Percentiles rank a stretch among this genome's conserved stretches.
These are phyloP conservation scores for Indicator indicator DNA, from an alignment of 2,113 vertebrate genomes.

Conservation along the genomic window DNA sequence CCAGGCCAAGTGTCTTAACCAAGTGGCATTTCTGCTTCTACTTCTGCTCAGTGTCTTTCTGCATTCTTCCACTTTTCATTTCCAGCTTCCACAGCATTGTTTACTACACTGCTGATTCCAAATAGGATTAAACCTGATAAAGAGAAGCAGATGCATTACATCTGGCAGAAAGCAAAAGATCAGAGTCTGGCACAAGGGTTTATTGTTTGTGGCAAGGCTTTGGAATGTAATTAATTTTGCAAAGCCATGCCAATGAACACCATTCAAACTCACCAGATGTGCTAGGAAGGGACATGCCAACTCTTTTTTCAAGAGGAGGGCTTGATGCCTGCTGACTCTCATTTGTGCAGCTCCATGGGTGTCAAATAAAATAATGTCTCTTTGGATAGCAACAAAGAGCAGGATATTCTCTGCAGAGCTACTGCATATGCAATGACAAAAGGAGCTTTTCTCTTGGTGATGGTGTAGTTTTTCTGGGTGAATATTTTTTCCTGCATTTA, in stretches of 20 bases:
- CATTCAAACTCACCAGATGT: slow-evolving; percentile 66
- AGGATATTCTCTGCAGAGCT: slow-evolving; percentile 7
- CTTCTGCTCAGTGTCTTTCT: neutral
- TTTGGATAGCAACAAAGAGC: slow-evolving; percentile 43
- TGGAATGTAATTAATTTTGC: slow-evolving; percentile 73
- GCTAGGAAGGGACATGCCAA: slow-evolving; percentile 48
- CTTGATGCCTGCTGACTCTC: slow-evolving; percentile 43
- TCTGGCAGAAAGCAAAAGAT: slow-evolving; percentile 61
- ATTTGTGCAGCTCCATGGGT: slow-evolving; percentile 48
- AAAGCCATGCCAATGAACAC: slow-evolving; percentile 53
- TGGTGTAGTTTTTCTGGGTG: neutral
- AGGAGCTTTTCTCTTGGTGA: neutral
- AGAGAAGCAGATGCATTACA: slow-evolving; percentile 67
- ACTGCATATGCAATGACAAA: slow-evolving; percentile 7
- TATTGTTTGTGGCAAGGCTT: slow-evolving; percentile 69
- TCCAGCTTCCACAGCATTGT: slow-evolving; percentile 22
- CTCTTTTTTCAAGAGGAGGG: slow-evolving; percentile 10
- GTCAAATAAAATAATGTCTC: slow-evolving; percentile 41
- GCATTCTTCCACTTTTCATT: slow-evolving; percentile 22
- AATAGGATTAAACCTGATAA: slow-evolving; percentile 64
- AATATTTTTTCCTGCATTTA: neutral
- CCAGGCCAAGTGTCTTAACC: neutral
- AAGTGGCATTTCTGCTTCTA: neutral
- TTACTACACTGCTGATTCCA: slow-evolving; percentile 28
- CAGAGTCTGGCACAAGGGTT: slow-evolving; percentile 48